These are phyloP conservation scores for Numida meleagris DNA, from an alignment of 2,113 vertebrate genomes.

Conservation along the genomic window DNA sequence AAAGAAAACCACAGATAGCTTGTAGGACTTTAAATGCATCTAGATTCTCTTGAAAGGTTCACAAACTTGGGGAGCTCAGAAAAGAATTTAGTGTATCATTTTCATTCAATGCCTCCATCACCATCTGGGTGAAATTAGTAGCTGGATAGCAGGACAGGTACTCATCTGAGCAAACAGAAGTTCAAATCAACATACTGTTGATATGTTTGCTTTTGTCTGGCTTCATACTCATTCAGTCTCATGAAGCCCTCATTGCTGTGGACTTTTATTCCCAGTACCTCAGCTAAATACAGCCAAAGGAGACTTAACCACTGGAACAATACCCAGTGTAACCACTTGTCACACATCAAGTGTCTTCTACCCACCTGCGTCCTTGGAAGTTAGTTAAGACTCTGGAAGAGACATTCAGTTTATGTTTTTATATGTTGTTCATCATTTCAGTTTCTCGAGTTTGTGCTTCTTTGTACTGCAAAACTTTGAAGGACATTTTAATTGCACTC, in stretches of 20 bases:
- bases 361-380: background rate
- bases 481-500: constrained; percentile 9
- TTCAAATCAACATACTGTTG: background rate
- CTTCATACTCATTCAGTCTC: background rate
- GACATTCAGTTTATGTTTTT: background rate
- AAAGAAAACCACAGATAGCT: background rate
- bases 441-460: background rate
- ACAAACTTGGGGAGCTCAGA: background rate
- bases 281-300: background rate
- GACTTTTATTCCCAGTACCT: background rate
- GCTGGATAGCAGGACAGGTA: background rate
- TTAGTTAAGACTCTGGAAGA: background rate
- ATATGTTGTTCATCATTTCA: background rate
- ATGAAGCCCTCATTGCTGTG: background rate
- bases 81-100: background rate
- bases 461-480: background rate
- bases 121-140: background rate
- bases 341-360: background rate
- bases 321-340: background rate
- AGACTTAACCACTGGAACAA: background rate
- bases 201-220: background rate
- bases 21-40: background rate
- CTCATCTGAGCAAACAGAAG: background rate
- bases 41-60: background rate
- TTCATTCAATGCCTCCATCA: background rate